These are phyloP conservation scores for Chrysocyon brachyurus DNA, from an alignment of 2,797 vertebrate genomes.

Conservation along the genomic window DNA sequence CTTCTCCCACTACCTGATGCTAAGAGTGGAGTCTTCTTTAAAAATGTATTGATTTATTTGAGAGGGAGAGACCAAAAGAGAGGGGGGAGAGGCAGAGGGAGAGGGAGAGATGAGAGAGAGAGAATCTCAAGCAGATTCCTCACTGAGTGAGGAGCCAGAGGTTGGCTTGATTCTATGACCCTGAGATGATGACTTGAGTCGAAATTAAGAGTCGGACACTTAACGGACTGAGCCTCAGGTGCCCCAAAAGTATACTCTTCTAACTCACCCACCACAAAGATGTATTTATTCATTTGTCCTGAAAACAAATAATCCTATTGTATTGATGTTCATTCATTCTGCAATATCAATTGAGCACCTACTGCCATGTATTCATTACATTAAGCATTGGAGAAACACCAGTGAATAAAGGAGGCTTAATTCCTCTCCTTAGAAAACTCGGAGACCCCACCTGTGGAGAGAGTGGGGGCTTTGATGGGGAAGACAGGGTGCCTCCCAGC, in stretches of 20 bases:
- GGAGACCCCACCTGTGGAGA: neutral
- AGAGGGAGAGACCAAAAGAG: no score
- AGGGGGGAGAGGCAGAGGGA: no score
- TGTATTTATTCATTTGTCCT: neutral
- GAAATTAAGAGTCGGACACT: neutral
- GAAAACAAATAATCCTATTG: neutral
- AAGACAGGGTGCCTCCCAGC: neutral
- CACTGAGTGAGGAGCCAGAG: rapidly evolving
- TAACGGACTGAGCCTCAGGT: neutral
- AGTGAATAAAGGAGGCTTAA: neutral
- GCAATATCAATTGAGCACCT: neutral
- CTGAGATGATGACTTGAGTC: neutral
- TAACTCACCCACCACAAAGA: neutral
- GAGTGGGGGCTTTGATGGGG: neutral
- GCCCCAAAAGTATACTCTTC: neutral
- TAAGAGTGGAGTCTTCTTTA: neutral
- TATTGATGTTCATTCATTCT: neutral
- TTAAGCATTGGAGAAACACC: neutral
- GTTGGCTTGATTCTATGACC: neutral
- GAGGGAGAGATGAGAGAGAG: neutral
- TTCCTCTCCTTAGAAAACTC: neutral
- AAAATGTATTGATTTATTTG: neutral
- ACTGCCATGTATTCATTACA: neutral
- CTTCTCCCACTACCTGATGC: neutral
- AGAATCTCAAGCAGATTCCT: neutral